Evolutionary conservation across 2,113 vertebrate genomes (phyloP), one percentile per base, ranked within the genome.

Genomic region (Morone saxatilis): DNA sequence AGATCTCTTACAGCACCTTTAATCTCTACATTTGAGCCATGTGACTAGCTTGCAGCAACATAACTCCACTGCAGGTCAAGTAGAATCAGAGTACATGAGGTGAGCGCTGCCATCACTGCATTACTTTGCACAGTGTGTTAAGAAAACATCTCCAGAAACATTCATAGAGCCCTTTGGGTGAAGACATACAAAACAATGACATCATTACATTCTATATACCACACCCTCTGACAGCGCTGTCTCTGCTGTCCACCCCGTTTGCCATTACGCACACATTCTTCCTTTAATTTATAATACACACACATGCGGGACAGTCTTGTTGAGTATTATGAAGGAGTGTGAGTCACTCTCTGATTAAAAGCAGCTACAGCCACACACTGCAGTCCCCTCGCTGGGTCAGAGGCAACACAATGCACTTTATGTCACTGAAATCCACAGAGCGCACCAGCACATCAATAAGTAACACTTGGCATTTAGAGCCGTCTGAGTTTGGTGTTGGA

Each of bases 281-380:
- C 31, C 31, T 31, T 31, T 31, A 31, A 31, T 31, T 31, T 31
- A 31, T 12, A 47, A 77, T 53, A 66, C 40, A 62, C 70, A 31
- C 51, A 79, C 54, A 56, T 16, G 10, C 73, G 22, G 17, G 61
- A 61, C 63, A 38, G 59, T 50, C 36, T 53, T 77, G 60, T 25
- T 71, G 63, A 50, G 65, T 45, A 69, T 73, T 57, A 12, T 25
- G n/a, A 69, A 59, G 50, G 12, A 40, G 71, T 1, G 13, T 59
- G 88, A 90, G 81, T 86, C 84, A 87, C 38, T 45, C 45, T 73
- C 57, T 66, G 71, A 85, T 74, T 81, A 56, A 71, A 83, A 73
- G 68, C 78, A 85, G 81, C 20, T n/a, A 31, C 72, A 74, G 22
- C 31, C 31, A 31, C 31, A 31, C 2, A 12, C 53, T 3, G 36